A percentile compares a stretch with the other conserved stretches of the same genome.
Conservation (phyloP, 2,113 vertebrate genomes). For the Tupaia chinensis region DNA sequence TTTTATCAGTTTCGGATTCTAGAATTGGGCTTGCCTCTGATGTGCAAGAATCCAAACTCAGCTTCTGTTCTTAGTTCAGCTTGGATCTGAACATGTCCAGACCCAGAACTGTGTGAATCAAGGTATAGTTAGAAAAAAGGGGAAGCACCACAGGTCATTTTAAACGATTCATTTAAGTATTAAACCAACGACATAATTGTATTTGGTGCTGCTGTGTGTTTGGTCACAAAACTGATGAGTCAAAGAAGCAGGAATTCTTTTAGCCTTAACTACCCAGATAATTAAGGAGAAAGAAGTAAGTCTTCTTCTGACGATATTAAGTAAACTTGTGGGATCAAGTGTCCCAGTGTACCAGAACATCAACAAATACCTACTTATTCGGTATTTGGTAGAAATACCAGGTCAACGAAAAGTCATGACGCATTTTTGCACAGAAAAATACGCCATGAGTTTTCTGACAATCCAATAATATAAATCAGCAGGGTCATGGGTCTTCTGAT, state of each 20-base stretch:
- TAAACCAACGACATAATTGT: constrained; percentile 59
- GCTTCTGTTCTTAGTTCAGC: background rate
- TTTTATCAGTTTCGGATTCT: background rate
- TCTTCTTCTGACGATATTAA: background rate
- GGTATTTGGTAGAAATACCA: constrained; percentile 16
- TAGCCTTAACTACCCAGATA: constrained; percentile 24
- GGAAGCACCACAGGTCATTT: background rate
- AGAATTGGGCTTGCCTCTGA: background rate
- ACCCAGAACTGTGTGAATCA: constrained; percentile 29
- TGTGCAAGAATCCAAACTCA: constrained; percentile 3
- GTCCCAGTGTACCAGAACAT: background rate
- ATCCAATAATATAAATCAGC: background rate
- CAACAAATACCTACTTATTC: constrained; percentile 19
- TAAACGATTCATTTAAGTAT: constrained; percentile 48
- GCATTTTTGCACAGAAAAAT: no score
- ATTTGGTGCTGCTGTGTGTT: constrained; percentile 44
- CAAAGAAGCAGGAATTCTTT: constrained; percentile 54
- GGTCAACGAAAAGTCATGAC: no score
- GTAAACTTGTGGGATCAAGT: background rate
- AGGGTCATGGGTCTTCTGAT: constrained; percentile 6
- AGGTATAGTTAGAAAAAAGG: constrained; percentile 37
- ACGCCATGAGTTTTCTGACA: no score
- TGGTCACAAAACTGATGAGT: constrained; percentile 29
- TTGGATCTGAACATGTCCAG: constrained; percentile 31
- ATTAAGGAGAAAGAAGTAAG: constrained; percentile 46